phyloP scores from a whole-genome alignment of 2,797 vertebrate genomes.

The Sphenodon punctatus region DNA sequence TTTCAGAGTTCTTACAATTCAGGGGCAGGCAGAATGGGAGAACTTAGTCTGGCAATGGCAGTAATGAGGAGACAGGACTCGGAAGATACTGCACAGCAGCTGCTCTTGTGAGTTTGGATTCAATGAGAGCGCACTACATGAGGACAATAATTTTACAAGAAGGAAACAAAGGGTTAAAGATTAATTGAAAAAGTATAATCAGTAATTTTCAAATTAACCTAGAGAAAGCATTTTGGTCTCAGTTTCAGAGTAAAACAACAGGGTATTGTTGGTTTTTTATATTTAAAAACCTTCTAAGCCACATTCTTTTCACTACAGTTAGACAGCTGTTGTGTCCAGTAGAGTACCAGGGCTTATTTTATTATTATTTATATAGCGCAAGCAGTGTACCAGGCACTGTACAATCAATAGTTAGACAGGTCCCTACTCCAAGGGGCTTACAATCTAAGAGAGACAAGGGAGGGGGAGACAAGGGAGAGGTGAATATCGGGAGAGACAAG shows the following conservation, averaged over 20 bases:
- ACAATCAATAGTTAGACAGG: too few relatives aligned
- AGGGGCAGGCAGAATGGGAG: too few relatives aligned
- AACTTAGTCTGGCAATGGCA: not conserved
- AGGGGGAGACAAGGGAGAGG: too few relatives aligned
- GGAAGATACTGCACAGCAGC: not conserved
- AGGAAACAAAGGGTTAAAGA: not conserved
- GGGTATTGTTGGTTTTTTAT: not conserved
- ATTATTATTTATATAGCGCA: too few relatives aligned
- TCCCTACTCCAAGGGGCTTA: too few relatives aligned
- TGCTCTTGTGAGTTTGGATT: not conserved
- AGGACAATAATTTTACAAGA: not conserved
- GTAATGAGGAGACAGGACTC: not conserved
- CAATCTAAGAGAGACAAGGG: too few relatives aligned
- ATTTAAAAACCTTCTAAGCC: not conserved
- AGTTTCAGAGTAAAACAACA: not conserved
- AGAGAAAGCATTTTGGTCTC: not conserved
- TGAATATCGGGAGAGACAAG: too few relatives aligned
- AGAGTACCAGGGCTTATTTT: not conserved
- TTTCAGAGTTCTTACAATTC: not conserved
- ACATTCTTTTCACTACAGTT: not conserved
- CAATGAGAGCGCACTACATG: not conserved
- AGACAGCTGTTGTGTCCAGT: rapidly evolving
- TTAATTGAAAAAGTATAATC: not conserved
- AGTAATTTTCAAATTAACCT: not conserved
- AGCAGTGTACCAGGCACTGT: too few relatives aligned